These are phyloP conservation scores for Metaphire vulgaris DNA, from an alignment of 1,140 invertebrate genomes.

Conservation along the genomic window DNA sequence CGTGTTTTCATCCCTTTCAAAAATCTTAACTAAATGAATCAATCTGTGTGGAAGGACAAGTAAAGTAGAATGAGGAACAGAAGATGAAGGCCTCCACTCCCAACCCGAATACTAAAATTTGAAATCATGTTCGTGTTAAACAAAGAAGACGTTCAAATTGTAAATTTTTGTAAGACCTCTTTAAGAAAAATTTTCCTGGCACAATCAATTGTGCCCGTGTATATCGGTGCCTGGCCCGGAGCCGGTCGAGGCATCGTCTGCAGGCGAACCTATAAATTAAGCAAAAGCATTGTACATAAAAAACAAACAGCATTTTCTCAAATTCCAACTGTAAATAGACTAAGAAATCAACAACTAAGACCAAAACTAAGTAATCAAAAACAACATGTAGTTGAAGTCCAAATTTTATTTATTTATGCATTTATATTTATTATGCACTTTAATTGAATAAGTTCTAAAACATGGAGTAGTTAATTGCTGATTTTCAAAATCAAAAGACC, in stretches of 20 bases:
- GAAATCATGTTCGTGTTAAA: too few relatives aligned
- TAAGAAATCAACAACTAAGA: not conserved
- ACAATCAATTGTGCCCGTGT: constrained; percentile 87
- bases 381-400: not conserved
- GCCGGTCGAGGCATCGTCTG: constrained; percentile 81
- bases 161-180: too few relatives aligned
- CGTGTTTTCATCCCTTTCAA: too few relatives aligned
- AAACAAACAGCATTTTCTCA: not conserved
- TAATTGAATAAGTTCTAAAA: not conserved
- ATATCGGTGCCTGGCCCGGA: constrained; percentile 68
- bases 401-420: not conserved
- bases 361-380: not conserved
- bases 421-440: not conserved
- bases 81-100: too few relatives aligned
- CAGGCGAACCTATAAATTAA: constrained; percentile 64
- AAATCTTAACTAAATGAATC: too few relatives aligned
- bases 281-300: constrained; percentile 5
- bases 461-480: too few relatives aligned
- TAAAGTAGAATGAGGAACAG: too few relatives aligned
- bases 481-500: too few relatives aligned
- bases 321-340: not conserved
- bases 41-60: too few relatives aligned
- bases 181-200: constrained; percentile 79
- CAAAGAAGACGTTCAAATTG: too few relatives aligned
- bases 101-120: too few relatives aligned